Percentiles rank a stretch among this genome's conserved stretches.
Evolutionary conservation across 2,113 vertebrate genomes (phyloP).

Genomic region (Dunckerocampus dactyliophorus): DNA sequence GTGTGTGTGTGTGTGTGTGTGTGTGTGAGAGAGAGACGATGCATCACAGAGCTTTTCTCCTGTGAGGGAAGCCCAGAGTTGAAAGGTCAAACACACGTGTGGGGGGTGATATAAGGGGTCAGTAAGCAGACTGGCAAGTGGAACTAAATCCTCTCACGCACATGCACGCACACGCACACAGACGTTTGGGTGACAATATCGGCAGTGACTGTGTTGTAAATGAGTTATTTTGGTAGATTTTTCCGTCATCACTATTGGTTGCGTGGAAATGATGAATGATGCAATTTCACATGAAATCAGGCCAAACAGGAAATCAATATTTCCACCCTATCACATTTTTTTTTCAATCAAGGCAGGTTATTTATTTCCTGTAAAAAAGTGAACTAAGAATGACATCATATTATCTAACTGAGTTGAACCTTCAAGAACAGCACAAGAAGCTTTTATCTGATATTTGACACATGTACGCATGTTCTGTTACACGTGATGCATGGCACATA

Average conservation of each 20-base stretch:
- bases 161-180: neutral
- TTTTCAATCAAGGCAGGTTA: neutral
- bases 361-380: neutral
- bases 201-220: too few species aligned
- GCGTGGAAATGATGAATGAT: conserved; percentile 12
- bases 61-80: conserved; percentile 73
- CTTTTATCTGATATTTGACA: too few species aligned
- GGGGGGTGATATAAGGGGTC: too few species aligned
- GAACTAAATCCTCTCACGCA: too few species aligned
- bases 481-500: too few species aligned
- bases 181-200: neutral
- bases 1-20: conserved; percentile 43
- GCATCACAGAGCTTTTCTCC: conserved; percentile 55
- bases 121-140: conserved; percentile 74
- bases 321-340: neutral
- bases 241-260: neutral
- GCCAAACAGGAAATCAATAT: conserved; percentile 6
- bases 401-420: neutral
- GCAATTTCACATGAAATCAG: conserved; percentile 8
- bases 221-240: neutral
- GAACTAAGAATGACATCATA: neutral
- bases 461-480: too few species aligned
- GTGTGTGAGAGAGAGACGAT: conserved; percentile 48
- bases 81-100: conserved; percentile 79
- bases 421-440: too few species aligned